Evolutionary conservation across 2,113 vertebrate genomes (phyloP).

Genomic region (Colistium nudipinnis): DNA sequence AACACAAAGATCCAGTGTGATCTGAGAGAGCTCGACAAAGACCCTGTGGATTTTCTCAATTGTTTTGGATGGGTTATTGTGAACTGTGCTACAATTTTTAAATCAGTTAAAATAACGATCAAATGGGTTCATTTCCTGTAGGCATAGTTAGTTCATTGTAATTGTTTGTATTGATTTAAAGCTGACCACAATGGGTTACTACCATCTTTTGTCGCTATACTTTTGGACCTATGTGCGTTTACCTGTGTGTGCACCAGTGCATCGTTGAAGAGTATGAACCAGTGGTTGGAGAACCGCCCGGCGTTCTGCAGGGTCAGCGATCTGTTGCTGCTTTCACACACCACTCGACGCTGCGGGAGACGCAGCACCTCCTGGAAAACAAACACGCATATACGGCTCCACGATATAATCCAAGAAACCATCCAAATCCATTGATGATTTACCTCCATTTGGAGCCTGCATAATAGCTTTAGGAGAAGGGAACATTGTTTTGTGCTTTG

Average conservation of each 20-base stretch:
- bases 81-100: not conserved
- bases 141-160: not conserved
- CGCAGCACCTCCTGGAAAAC: conserved; percentile 87
- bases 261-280: conserved; percentile 98
- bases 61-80: not conserved
- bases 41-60: not conserved
- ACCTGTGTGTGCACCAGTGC: conserved; percentile 97
- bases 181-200: not conserved
- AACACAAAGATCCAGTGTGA: not conserved
- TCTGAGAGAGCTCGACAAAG: not conserved
- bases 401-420: not conserved
- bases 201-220: not conserved
- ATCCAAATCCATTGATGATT: not conserved
- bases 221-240: not conserved
- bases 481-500: not conserved
- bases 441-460: not conserved
- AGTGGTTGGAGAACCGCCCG: conserved; percentile 94
- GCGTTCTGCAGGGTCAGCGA: conserved; percentile 90
- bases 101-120: not conserved
- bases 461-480: not conserved
- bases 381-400: not conserved
- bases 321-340: conserved; percentile 94
- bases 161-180: not conserved
- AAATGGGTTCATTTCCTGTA: not conserved
- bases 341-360: conserved; percentile 89